Evolutionary conservation across 2,113 vertebrate genomes (phyloP), one percentile per base, ranked within the genome.

Genomic region (Cacatua alba): DNA sequence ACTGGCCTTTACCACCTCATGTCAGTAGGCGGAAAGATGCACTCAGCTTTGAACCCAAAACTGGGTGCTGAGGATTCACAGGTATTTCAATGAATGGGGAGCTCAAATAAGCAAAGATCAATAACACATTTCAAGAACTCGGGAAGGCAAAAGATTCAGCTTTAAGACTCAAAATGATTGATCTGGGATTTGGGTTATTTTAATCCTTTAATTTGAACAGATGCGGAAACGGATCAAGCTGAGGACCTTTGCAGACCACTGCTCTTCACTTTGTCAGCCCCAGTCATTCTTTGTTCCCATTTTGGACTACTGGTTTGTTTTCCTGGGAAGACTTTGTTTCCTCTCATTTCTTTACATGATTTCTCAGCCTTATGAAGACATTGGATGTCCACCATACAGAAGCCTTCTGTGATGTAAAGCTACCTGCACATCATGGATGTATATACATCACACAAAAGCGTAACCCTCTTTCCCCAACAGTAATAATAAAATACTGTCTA

Each of bases 61-160:
- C 44, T 51, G 0, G 0, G 23, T 49, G 57, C 51, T 33, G 39
- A 39, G 48, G 10, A n/a, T 14, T 28, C 37, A n/a, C 43, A 55
- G 23, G 49, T 5, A 9, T 9, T 6, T 23, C 37, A 24, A 1
- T 37, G 51, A 62, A 63, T 8, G 17, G 24, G 41, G 35, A 78
- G 57, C 41, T 6, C 60, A 16, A 20, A 39, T 4, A 26, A 82
- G 23, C 21, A 74, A 75, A 71, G 41, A 57, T 74, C 81, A 81
- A 6, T 28, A 43, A 65, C 14, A 19, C 4, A 17, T 24, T 82
- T 26, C 51, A 79, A 15, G 12, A 20, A 7, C 41, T 85, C 78
- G 48, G n/a, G 67, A 75, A 75, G 17, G 37, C 37, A 39, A 70
- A 33, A 91, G 65, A 24, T 8, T 55, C 25, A 37, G 25, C 21